These are phyloP conservation scores for Sphyrna mokarran DNA, from an alignment of 2,113 vertebrate species.

Conservation along the genomic window DNA sequence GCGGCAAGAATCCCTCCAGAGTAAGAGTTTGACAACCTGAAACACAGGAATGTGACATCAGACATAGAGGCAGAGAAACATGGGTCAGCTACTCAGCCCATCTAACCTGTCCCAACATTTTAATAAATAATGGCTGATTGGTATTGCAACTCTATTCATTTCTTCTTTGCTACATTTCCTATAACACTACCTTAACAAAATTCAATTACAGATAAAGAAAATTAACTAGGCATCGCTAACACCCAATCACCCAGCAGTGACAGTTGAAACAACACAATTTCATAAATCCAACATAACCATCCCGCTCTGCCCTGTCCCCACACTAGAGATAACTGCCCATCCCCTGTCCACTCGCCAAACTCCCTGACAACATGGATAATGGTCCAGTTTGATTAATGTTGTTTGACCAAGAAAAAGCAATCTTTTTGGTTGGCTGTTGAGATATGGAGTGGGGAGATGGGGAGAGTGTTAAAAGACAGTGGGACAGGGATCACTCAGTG, in stretches of 20 bases:
- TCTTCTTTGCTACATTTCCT: neutral
- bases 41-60: conserved; percentile 41
- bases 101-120: too few species aligned
- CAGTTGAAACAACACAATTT: neutral
- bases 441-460: neutral
- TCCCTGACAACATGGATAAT: neutral
- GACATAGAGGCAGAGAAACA: neutral
- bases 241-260: neutral
- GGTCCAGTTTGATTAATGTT: neutral
- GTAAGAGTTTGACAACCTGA: conserved; percentile 78
- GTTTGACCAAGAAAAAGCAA: neutral
- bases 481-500: neutral
- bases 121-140: neutral
- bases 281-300: neutral
- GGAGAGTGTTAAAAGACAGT: neutral
- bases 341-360: too few species aligned
- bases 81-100: neutral
- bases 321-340: too few species aligned
- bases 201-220: neutral
- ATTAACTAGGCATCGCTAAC: neutral
- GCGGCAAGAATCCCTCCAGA: conserved; percentile 84
- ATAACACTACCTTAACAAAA: neutral
- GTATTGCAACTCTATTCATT: neutral
- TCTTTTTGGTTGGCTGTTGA: neutral
- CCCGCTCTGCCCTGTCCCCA: too few species aligned